Base-by-base conservation (phyloP, 2,888 invertebrate genomes). In the Catotricha subobsoleta region DNA sequence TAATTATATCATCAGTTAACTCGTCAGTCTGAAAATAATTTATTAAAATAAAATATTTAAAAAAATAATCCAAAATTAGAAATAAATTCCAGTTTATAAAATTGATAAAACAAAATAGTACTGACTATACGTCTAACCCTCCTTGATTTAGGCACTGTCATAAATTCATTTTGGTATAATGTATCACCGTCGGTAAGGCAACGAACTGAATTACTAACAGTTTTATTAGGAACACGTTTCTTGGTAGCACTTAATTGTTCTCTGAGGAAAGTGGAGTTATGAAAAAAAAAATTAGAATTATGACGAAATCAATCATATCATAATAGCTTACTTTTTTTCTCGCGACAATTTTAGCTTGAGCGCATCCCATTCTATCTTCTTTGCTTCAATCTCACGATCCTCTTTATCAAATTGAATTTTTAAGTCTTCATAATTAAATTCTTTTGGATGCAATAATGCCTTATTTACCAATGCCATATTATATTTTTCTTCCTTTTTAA, bases 401-500 rank as follows among this genome's bases (percentile, higher is more conserved):
- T 68, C 60, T 43, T 67, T 67, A 18, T 62, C 56, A 2, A 69
- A 56, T 51, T 76, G 73, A 39, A 69, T 60, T 49, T 73, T 66
- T 15, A 78, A 57, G 31, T 69, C 68, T 21, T 68, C 67, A 29
- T 72, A 67, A 60, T 84, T 75, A 62, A 81, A 84, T 19, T 71
- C 67, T 28, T 74, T 71, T 1, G 75, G 75, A 47, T 76, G 71
- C 10, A 73, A 68, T 2, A 88, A 57, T 0, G 84, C 86, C 52
- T 76, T 78, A 55, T 84, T 81, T 4, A 88, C 69, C 43, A 83
- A 67, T 3, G 63, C 59, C n/a, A 69, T 63, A 62, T 87, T 86
- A 1, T 72, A 58, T 54, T 74, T 69, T 55, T 94, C 94, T 59
- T 95, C 95, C 51, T 82, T 81, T 55, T 91, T 91, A 56, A 87